Base-by-base conservation (phyloP, 2,797 vertebrate species). In the Takifugu rubripes region DNA sequence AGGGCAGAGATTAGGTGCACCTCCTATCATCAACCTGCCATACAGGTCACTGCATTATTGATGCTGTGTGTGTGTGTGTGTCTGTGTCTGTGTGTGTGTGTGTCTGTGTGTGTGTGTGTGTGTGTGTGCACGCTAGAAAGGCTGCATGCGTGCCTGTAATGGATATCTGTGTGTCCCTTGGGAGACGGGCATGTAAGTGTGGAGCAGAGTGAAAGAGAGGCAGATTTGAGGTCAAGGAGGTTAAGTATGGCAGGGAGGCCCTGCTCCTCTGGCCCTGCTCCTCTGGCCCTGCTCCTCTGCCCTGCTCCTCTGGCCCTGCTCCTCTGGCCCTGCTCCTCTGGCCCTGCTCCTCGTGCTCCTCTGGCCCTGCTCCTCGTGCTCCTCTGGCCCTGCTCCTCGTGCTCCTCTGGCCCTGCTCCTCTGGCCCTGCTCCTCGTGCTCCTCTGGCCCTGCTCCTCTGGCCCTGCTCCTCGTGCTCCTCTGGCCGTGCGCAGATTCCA, bases 91-190 rank as follows among this genome's bases (percentile, higher is more conserved):
- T 63, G 17, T 59, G 2, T 68, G 64, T 8, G 17, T 31, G 76
- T 66, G n/a, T 64, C 58, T 63, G 16, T 59, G 2, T 68, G 68
- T 60, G 64, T 63, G 48, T 75, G 47, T 64, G 55, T 46, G 61
- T 70, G 64, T 64, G 59, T 64, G 43, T 72, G 63, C 60, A 14
- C 12, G 40, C 49, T 64, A 29, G 79, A 66, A 66, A 70, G 68
- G 27, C 61, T 59, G 36, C 72, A 74, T 33, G 66, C 66, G 59
- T 73, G 63, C 71, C 78, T 78, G 86, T 91, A 90, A 91, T 91
- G 86, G 90, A 86, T 90, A 92, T 92, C 89, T 87, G 75, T 91
- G 85, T 91, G 88, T 83, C 83, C 86, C 87, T 62, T 3, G 68
- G 81, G 86, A 84, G 79, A 56, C 60, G 42, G 31, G 31, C 16